A percentile compares a stretch with the other conserved stretches of the same genome.
Evolutionary conservation across 2,113 vertebrate genomes (phyloP).

Genomic region (Malaclemys terrapin): DNA sequence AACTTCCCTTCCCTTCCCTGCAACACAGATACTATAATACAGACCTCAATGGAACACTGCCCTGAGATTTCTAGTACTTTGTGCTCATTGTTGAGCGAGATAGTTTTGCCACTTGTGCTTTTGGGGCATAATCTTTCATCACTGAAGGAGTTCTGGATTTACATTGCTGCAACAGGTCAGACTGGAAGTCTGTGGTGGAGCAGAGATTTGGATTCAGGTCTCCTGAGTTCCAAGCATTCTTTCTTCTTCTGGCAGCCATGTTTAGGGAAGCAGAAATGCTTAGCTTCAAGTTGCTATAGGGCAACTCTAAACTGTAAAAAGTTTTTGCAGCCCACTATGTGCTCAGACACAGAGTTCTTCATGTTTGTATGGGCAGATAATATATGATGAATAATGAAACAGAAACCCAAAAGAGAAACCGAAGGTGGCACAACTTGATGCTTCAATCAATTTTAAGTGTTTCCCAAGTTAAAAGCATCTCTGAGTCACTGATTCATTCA

Average conservation of each 20-base stretch:
- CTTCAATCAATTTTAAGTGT: neutral
- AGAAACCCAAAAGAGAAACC: neutral
- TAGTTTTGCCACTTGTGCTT: neutral
- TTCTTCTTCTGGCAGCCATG: fast-evolving
- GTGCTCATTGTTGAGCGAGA: neutral
- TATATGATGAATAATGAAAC: fast-evolving
- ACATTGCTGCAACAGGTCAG: neutral
- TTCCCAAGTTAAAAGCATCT: neutral
- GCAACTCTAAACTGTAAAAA: neutral
- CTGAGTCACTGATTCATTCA: neutral
- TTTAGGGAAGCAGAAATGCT: neutral
- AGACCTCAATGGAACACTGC: neutral
- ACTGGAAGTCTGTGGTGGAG: neutral
- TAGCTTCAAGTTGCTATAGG: neutral
- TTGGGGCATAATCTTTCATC: neutral
- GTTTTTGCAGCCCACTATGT: fast-evolving
- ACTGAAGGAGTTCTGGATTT: neutral
- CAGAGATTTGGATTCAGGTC: neutral
- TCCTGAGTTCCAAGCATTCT: fast-evolving
- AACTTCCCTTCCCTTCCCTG: neutral
- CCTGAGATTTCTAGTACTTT: neutral
- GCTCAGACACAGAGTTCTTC: neutral
- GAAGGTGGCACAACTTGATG: neutral
- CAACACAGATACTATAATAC: neutral
- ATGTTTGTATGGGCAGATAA: fast-evolving